A percentile compares a stretch with the other conserved stretches of the same genome.
Conservation (phyloP, 2,113 vertebrate genomes). For the Butorides virescens region DNA sequence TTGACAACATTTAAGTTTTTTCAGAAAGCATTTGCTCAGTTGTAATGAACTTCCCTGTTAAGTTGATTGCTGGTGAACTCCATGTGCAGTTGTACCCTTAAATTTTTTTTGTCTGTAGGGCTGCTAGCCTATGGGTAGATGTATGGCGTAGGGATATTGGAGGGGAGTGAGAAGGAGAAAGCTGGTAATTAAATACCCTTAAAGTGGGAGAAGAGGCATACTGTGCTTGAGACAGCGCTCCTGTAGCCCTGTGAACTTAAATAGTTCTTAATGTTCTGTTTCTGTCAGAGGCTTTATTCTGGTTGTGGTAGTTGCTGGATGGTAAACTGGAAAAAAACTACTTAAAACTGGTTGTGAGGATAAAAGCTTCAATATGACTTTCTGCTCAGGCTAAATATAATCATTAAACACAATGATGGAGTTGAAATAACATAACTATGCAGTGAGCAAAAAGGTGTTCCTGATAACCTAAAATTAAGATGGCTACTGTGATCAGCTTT, state of each 20-base stretch:
- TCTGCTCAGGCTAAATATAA: background rate
- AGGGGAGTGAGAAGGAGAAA: background rate
- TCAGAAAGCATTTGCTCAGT: background rate
- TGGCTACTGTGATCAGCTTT: background rate
- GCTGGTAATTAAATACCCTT: background rate
- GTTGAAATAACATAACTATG: background rate
- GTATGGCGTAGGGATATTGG: accelerated
- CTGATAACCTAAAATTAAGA: background rate
- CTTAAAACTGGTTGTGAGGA: background rate
- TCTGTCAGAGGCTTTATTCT: background rate
- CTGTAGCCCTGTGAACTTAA: background rate
- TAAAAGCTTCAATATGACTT: background rate
- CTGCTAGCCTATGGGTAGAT: accelerated
- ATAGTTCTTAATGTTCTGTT: background rate
- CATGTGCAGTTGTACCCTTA: background rate
- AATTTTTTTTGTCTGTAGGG: background rate
- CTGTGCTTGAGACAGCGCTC: background rate
- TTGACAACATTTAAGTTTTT: background rate
- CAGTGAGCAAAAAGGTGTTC: background rate
- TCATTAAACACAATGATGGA: background rate
- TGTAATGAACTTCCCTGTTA: background rate
- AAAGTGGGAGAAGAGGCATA: too few relatives aligned
- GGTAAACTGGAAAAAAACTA: background rate
- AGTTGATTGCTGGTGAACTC: background rate
- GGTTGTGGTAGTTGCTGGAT: background rate